Base-by-base conservation (phyloP, 2,797 vertebrate genomes). In the Pseudochirops corinnae region DNA sequence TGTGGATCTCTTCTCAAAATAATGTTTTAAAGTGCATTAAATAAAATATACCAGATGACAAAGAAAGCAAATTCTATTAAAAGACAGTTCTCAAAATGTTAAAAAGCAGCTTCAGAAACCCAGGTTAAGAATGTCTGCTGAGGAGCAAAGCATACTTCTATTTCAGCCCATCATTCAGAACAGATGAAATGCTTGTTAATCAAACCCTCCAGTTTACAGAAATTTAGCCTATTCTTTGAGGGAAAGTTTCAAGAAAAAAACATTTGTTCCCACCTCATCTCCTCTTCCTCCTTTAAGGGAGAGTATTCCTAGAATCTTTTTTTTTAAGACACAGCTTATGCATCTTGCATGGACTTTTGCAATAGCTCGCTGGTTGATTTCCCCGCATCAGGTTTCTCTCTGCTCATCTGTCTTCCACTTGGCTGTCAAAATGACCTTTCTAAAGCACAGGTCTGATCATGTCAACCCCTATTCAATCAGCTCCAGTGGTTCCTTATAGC, bases 101-200 rank as follows among this genome's bases (percentile, higher is more conserved):
- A 26, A 87, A 87, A 50, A 87, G 10, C 18, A 46, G 46, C 0
- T 87, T 87, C 24, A 87, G 39, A 87, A 87, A 50, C 24, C 3
- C 67, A 39, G n/a, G 18, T 46, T 24, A 46, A 87, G 9, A 87
- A 46, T 24, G 21, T 87, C 7, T 87, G 21, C 39, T 46, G 46
- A 46, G 46, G 46, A 87, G 18, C n/a, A 26, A 50, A 82, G 74
- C 24, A 82, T 24, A 82, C 39, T 1, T 46, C 24, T 46, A 26
- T 50, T 87, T 87, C 21, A 87, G 39, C 21, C 39, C 55, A 62
- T 91, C 56, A 53, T 60, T 94, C 92, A 16, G 87, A 95, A 94
- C 28, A 96, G 74, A 92, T 28, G 82, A 46, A 90, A 90, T 52
- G 94, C 60, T 92, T 94, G 58, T 67, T 92, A 9, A 58, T 13